Evolutionary conservation across 2,888 invertebrate species (phyloP), one percentile per base, ranked within the genome.

Genomic region (Agrochola macilenta): DNA sequence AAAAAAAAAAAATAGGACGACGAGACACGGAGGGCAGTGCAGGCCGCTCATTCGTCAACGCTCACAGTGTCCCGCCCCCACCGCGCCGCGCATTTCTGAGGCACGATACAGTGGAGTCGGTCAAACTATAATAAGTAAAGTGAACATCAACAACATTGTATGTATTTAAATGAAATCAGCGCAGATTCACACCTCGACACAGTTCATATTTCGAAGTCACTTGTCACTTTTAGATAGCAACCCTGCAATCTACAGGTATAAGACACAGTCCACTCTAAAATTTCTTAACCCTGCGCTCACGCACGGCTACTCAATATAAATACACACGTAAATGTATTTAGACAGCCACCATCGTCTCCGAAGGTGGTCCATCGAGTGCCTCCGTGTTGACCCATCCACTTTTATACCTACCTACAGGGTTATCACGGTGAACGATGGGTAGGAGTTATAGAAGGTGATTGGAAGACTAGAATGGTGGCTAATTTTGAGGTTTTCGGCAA

Each of bases 281-380:
- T 0, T 87, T 86, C 26, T 0, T 58, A 88, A 7, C 52, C 84
- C 93, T 91, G 74, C 57, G 14, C 54, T 65, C 82, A 86, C 88
- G 86, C 86, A 87, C 85, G 80, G 85, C 77, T 85, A 80, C 84
- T 88, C 87, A 89, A 89, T 89, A 92, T 92, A 93, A 93, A 92
- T 90, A 93, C 63, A 65, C 35, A 85, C 82, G 90, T 92, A 93
- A 92, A 93, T 91, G 92, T 93, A 90, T 93, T 93, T 91, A 89
- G 87, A 87, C 82, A 89, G 85, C 82, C 81, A 85, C 87, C 87
- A 81, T 84, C 87, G 76, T 78, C 87, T 77, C 81, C 78, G 69
- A 78, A 75, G 83, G 86, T 89, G 87, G 87, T 89, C 88, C 79
- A 79, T 80, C 73, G 75, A 87, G 87, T 79, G 84, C 35, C 69